These are phyloP conservation scores for Natrix natrix DNA, from an alignment of 2,797 vertebrate genomes.

Conservation along the genomic window DNA sequence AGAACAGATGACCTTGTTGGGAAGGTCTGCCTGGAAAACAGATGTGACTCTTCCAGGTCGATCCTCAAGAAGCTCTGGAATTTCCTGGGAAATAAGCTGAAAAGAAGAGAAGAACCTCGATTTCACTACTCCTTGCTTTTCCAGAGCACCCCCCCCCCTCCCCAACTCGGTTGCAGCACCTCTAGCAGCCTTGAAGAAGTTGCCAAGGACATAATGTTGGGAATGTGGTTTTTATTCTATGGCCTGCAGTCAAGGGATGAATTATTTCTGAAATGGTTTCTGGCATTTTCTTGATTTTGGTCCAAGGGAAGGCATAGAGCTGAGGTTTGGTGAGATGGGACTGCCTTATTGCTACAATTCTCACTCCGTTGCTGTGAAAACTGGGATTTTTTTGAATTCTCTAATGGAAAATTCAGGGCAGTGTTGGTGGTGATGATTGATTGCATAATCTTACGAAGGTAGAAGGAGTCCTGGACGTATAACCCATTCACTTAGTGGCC, in stretches of 20 bases:
- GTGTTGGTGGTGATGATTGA: too few species aligned
- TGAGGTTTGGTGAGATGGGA: not conserved
- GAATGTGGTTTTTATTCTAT: not conserved
- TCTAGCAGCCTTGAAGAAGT: not conserved
- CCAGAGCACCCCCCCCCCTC: not conserved
- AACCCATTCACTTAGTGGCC: not conserved
- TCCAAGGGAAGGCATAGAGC: not conserved
- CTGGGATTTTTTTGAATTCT: not conserved
- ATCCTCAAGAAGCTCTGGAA: not conserved
- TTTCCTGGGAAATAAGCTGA: not conserved
- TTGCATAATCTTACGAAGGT: not conserved
- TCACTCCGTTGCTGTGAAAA: constrained; percentile 17
- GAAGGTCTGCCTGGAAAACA: not conserved
- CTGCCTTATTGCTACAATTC: not conserved
- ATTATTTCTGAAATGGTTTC: not conserved
- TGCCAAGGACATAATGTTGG: too few species aligned
- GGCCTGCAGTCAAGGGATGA: not conserved
- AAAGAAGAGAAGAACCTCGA: not conserved
- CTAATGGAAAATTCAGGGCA: not conserved
- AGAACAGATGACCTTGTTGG: not conserved
- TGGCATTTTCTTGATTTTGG: not conserved
- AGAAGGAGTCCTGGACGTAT: not conserved
- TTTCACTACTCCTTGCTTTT: not conserved
- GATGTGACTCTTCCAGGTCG: not conserved
- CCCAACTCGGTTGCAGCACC: not conserved